Conservation (phyloP, 2,113 vertebrate species). For the Melozone crissalis region DNA sequence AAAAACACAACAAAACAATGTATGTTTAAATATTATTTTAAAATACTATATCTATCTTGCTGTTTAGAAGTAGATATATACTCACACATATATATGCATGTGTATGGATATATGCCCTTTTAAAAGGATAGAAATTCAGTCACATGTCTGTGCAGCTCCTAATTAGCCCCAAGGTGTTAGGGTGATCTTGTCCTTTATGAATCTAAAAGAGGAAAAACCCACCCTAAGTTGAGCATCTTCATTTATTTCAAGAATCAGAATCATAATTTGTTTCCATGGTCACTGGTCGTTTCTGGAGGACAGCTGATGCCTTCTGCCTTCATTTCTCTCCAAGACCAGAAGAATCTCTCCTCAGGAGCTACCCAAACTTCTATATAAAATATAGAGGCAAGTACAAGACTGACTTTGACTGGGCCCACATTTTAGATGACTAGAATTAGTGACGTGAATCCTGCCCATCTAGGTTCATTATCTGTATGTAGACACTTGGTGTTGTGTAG, state of each 20-base stretch:
- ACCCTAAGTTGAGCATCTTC: not conserved
- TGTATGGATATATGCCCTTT: not conserved
- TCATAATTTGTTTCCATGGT: not conserved
- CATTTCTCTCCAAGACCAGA: not conserved
- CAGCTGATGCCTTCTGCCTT: not conserved
- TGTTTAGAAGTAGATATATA: not conserved
- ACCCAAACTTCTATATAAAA: not conserved
- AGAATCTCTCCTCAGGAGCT: not conserved
- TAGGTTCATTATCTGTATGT: fast-evolving
- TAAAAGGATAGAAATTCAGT: not conserved
- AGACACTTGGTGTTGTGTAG: not conserved
- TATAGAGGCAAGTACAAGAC: not conserved
- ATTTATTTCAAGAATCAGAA: not conserved
- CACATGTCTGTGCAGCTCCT: not conserved
- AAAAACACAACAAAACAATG: not conserved
- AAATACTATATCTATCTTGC: not conserved
- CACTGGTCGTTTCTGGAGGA: not conserved
- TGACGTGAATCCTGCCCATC: not conserved
- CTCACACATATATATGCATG: not conserved
- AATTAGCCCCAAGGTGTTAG: not conserved
- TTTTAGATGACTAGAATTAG: not conserved
- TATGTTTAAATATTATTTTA: not conserved
- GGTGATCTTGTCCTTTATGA: not conserved
- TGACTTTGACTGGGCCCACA: not conserved
- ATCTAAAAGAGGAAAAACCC: not conserved